A percentile compares a stretch with the other conserved stretches of the same genome.
phyloP scores from a whole-genome alignment of 1,140 invertebrate species.

The Galleria mellonella region DNA sequence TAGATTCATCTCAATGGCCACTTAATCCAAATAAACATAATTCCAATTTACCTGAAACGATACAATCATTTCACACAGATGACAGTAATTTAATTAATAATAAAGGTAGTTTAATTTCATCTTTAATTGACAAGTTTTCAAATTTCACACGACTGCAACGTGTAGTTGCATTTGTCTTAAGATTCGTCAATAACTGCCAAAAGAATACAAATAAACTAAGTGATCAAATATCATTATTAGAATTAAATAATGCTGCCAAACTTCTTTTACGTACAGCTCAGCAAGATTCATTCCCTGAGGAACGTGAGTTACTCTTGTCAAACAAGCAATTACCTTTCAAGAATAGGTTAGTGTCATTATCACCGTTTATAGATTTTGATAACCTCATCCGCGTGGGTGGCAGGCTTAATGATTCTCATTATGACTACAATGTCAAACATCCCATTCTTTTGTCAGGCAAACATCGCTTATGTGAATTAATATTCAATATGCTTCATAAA shows the following conservation, averaged over 20 bases:
- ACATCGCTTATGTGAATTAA: constrained; percentile 8
- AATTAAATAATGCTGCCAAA: constrained; percentile 6
- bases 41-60: constrained; percentile 7
- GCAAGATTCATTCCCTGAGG: too few species aligned
- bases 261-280: constrained; percentile 9
- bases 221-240: constrained; percentile 1
- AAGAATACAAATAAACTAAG: not conserved
- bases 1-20: too few species aligned
- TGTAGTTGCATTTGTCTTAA: too few species aligned
- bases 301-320: too few species aligned
- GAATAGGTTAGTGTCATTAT: too few species aligned
- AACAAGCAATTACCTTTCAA: constrained; percentile 4
- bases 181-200: too few species aligned
- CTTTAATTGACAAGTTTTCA: too few species aligned
- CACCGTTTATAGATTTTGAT: too few species aligned
- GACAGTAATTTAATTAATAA: not conserved
- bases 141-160: constrained; percentile 6
- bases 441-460: constrained; percentile 8
- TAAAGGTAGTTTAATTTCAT: too few species aligned
- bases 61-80: constrained; percentile 3
- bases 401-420: too few species aligned
- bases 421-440: too few species aligned
- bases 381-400: too few species aligned
- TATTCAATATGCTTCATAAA: constrained; percentile 11
- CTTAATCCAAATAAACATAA: constrained; percentile 6